Base-by-base conservation (phyloP, 2,888 invertebrate genomes). In the Cyclophora albipunctata region DNA sequence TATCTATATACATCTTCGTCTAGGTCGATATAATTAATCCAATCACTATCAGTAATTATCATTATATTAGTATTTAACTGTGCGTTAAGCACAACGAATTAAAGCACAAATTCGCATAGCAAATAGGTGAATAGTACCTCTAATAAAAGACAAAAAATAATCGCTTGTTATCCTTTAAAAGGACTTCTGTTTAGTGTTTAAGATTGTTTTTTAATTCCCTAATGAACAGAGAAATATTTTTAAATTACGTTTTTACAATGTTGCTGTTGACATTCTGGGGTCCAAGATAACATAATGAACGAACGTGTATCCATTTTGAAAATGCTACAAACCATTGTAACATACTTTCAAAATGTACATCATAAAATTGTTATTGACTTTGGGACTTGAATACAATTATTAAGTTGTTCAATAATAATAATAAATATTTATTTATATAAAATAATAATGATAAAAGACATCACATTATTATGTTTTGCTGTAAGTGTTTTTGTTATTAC, bases 161-260 rank as follows among this genome's bases (percentile, higher is more conserved):
- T 75, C 61, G 85, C 83, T 84, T 86, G 85, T 87, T 87, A 86
- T 87, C 86, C 87, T 87, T 84, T 59, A 59, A 74, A 86, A 86
- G 86, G 87, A 86, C 47, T 84, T 84, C 66, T 66, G 71, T 81
- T 87, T 75, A 82, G 77, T 69, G 50, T 43, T 6, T 84, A 81
- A 81, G 80, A 65, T 77, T 77, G 73, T 78, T 81, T 79, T 75
- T 58, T 62, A 63, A 66, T 72, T 69, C 71, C 75, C 69, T 76
- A 73, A 67, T 66, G 75, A 72, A 71, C 78, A 79, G 75, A 84
- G 76, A 71, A 63, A 67, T 67, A 67, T 81, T 84, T 83, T 78
- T 78, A 77, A 77, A 76, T 65, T 71, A 76, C 73, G 77, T 83
- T 84, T 75, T 75, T 73, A 76, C 69, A 73, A 60, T 73, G 79